These are phyloP conservation scores for Eupithecia subumbrata DNA, from an alignment of 2,888 invertebrate genomes.

Conservation along the genomic window DNA sequence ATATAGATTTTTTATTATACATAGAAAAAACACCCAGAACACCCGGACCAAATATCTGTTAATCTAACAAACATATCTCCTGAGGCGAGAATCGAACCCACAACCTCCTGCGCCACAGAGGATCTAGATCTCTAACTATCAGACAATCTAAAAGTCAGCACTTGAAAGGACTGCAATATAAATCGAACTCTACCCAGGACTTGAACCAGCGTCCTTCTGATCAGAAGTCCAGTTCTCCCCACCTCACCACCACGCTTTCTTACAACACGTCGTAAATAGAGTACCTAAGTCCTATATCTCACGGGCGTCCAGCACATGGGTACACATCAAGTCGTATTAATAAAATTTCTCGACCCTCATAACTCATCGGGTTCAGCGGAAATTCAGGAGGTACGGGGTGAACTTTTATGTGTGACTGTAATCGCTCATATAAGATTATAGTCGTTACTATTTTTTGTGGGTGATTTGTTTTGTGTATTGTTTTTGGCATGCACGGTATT, in stretches of 20 bases:
- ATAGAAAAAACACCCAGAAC: too few species aligned
- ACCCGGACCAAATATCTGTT: too few species aligned
- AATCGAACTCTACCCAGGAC: neutral
- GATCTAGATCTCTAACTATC: too few species aligned
- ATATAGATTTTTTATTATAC: too few species aligned
- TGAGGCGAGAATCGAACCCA: too few species aligned
- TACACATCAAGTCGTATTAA: conserved; percentile 39
- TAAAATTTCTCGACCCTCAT: conserved; percentile 40
- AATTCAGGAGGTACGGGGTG: conserved; percentile 24
- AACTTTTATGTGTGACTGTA: conserved; percentile 30
- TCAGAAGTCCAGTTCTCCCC: neutral
- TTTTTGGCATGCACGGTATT: neutral
- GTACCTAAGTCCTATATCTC: conserved; percentile 25
- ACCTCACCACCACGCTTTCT: neutral
- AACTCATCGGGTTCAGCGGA: conserved; percentile 29
- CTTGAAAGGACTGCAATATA: too few species aligned
- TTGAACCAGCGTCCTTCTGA: neutral
- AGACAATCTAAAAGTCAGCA: too few species aligned
- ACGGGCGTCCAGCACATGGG: conserved; percentile 27
- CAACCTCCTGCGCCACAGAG: too few species aligned
- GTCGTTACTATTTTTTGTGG: conserved; percentile 13
- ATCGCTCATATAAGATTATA: conserved; percentile 18
- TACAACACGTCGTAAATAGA: conserved; percentile 8
- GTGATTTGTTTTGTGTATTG: conserved; percentile 10
- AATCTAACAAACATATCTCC: too few species aligned